Evolutionary conservation across 2,113 vertebrate species (phyloP), one percentile per base, ranked within the genome.

Genomic region (Melanostigma gelatinosum): DNA sequence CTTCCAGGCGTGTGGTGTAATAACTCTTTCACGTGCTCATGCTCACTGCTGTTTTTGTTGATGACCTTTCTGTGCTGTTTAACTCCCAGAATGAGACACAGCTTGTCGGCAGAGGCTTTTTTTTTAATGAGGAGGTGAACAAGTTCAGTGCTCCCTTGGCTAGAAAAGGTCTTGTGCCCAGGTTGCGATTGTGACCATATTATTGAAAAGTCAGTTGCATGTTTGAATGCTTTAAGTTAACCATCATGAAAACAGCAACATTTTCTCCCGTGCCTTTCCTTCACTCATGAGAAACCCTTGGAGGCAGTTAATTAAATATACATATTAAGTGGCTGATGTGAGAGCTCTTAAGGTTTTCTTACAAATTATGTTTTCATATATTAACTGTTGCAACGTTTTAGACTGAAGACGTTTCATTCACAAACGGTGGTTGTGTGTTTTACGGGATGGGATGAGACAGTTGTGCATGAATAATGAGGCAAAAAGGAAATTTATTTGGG

Each of bases 351-450:
- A 80, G 62, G 60, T 80, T 80, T 79, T 61, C 79, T 88, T 34
- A 91, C 92, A 44, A 92, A 93, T 91, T 85, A 91, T 92, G 82
- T 67, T 82, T 75, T 70, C 42, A 13, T 78, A 48, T 89, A 69
- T 91, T 72, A 89, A 70, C 3, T 13, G 8, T 8, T 54, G 65
- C 32, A 86, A 82, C 38, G 76, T 82, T 79, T 73, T 38, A 32
- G 60, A 62, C 6, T 66, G 9, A 20, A 18, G 58, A 13, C 24
- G 3, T 27, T 34, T 64, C 64, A 29, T 55, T 64, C 58, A 62
- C 22, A 54, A 9, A 66, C 10, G 6, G 71, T 48, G 32, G 5
- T 75, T 67, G 22, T 72, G 24, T 55, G 15, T 52, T 54, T 22
- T 32, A 83, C 1, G 8, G 20, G 24, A 66, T 67, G 46, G 46